Evolutionary conservation across 1,140 invertebrate species (phyloP), one percentile per base, ranked within the genome.

Genomic region (Amyelois transitella): DNA sequence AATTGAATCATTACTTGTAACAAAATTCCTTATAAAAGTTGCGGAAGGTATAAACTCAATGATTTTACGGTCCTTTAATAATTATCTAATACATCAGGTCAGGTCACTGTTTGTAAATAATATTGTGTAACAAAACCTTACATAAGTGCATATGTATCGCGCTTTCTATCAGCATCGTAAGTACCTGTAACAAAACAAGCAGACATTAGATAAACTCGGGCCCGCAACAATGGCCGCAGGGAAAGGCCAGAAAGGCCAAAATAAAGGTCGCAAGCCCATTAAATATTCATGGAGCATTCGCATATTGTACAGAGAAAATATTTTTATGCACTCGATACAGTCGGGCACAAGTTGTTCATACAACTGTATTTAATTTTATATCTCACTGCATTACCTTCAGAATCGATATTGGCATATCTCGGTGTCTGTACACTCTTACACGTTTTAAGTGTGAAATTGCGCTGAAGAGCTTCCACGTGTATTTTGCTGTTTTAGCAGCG

Each of bases 201-300:
- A 43, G 69, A 67, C 56, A 61, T 67, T 75, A 73, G 74, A 75
- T 72, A 74, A 74, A 66, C 74, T 58, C 59, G 20, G 21, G 45
- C 19, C 18, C 18, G 21, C 28, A 43, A 84, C 78, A 84, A 84
- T 77, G 60, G 72, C 55, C 65, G 61, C 59, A 49, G 62, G 58
- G 73, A 72, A 67, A 78, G 32, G 76, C 72, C 67, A 77, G n/a
- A n/a, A n/a, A n/a, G 77, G 76, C 72, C 67, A 77, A 72, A 80
- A 78, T 72, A 82, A 83, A 81, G 76, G 75, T 81, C 76, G 47
- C 71, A 72, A 50, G 55, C 63, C 62, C 66, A 76, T 76, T 81
- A 79, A 72, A 79, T 76, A 84, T 82, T 81, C 72, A 81, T 79
- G 67, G 55, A 60, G 68, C 70, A 79, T 74, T 78, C 77, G 69